phyloP scores from a whole-genome alignment of 2,888 invertebrate species.

The Hemaris fuciformis region DNA sequence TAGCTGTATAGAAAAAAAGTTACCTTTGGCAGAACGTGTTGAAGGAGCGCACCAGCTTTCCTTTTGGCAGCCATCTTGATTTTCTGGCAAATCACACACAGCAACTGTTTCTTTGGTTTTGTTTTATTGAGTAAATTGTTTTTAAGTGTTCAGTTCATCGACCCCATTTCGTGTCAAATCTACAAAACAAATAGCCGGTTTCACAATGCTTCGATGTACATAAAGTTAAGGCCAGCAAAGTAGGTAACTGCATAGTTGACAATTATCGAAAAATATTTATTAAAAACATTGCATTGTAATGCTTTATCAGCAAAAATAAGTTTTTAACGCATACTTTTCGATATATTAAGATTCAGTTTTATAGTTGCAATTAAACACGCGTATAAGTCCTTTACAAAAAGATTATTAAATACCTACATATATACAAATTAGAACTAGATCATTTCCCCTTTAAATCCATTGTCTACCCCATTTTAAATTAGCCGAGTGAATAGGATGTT shows the following conservation, averaged over 20 bases:
- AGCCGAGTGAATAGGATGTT: conserved; percentile 5
- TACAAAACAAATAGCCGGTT: conserved; percentile 23
- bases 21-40: conserved; percentile 84
- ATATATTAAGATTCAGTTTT: too few species aligned
- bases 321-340: not conserved
- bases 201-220: conserved; percentile 23
- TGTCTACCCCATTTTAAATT: conserved; percentile 2
- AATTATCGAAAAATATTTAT: conserved; percentile 10
- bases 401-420: not conserved
- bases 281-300: not conserved
- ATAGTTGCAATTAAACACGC: not conserved
- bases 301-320: not conserved
- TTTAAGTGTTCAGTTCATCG: conserved; percentile 49
- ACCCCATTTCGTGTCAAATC: conserved; percentile 50
- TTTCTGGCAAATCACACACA: conserved; percentile 54
- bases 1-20: conserved; percentile 21
- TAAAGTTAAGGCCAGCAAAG: not conserved
- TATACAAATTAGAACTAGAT: not conserved
- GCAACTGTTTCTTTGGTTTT: conserved; percentile 63
- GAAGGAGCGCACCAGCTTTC: conserved; percentile 87
- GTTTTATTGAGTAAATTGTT: conserved; percentile 33
- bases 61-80: conserved; percentile 86
- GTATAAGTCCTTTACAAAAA: not conserved
- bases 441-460: not conserved
- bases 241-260: conserved; percentile 14